These are phyloP conservation scores for Sebastes trivittatus DNA, from an alignment of 2,797 vertebrate genomes.

Conservation along the genomic window DNA sequence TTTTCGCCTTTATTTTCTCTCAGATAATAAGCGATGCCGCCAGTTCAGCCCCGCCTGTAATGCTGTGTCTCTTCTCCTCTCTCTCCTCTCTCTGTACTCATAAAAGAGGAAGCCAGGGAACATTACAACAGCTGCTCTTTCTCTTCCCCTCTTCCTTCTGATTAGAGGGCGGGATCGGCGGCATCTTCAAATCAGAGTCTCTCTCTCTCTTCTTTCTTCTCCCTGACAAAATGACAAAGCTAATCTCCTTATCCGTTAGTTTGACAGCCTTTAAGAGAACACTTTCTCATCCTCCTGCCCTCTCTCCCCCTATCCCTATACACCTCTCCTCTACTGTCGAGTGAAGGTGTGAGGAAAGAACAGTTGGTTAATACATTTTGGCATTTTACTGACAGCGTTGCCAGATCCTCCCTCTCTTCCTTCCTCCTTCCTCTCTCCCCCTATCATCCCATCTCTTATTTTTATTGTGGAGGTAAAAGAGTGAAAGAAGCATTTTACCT, in stretches of 20 bases:
- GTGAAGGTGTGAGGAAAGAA: slow-evolving; percentile 41
- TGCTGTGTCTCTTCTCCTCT: background rate
- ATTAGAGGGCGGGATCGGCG: slow-evolving; percentile 40
- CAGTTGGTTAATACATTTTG: slow-evolving; percentile 42
- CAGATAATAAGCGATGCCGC: slow-evolving; percentile 42
- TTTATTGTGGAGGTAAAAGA: slow-evolving; percentile 28
- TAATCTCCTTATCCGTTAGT: slow-evolving; percentile 68
- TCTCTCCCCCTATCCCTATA: slow-evolving; percentile 7
- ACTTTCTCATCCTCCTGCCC: slow-evolving; percentile 25
- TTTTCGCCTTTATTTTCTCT: background rate
- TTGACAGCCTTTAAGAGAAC: slow-evolving; percentile 62
- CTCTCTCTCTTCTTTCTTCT: slow-evolving; percentile 47
- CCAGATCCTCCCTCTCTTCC: background rate
- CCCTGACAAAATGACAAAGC: slow-evolving; percentile 66
- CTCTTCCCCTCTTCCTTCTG: slow-evolving; percentile 20
- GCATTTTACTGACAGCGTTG: slow-evolving; percentile 44
- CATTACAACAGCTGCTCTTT: slow-evolving; percentile 28
- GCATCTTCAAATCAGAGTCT: slow-evolving; percentile 64
- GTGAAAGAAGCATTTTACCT: slow-evolving; percentile 17
- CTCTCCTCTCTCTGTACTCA: slow-evolving; percentile 15
- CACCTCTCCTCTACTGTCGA: slow-evolving; percentile 48
- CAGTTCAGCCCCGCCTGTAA: slow-evolving; percentile 28
- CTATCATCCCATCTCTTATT: slow-evolving; percentile 10
- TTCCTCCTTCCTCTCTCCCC: slow-evolving; percentile 7
- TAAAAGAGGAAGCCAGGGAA: slow-evolving; percentile 30